Conservation (phyloP, 2,113 vertebrate genomes). For the Ifrita kowaldi region DNA sequence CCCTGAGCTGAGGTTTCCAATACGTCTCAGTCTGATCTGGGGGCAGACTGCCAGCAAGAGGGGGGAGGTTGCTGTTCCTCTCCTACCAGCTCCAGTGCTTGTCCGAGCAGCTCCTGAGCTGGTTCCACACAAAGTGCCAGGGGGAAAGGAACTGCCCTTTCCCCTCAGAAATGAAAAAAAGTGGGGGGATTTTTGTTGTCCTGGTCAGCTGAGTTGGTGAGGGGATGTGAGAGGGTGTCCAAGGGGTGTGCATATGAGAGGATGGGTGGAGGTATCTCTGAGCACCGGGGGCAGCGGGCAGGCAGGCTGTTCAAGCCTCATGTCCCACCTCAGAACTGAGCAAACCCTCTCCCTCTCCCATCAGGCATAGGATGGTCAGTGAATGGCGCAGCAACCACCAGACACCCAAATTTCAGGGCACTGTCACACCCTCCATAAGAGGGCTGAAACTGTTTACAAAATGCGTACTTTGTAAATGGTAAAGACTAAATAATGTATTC, state of each 20-base stretch:
- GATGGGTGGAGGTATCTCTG: background rate
- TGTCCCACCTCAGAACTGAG: background rate
- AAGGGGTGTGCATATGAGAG: accelerated
- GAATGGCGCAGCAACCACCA: accelerated
- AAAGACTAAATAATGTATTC: constrained; percentile 8
- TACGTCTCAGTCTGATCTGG: background rate
- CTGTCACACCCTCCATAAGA: background rate
- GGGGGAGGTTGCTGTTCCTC: background rate
- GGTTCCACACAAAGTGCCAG: background rate
- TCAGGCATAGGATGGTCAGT: accelerated
- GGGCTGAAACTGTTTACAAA: background rate
- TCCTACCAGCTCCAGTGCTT: background rate
- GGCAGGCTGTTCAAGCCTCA: background rate
- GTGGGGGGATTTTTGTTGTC: background rate
- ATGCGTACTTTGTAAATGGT: background rate
- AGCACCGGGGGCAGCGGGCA: accelerated
- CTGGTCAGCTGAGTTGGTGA: background rate
- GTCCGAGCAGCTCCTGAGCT: accelerated
- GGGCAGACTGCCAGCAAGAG: background rate
- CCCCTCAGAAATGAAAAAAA: background rate
- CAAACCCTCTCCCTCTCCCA: background rate
- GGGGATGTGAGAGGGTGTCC: background rate
- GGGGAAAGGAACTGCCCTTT: background rate
- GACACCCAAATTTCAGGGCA: background rate
- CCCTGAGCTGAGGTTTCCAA: background rate